Evolutionary conservation across 2,113 vertebrate genomes (phyloP), one percentile per base, ranked within the genome.

Genomic region (Phalacrocorax carbo): DNA sequence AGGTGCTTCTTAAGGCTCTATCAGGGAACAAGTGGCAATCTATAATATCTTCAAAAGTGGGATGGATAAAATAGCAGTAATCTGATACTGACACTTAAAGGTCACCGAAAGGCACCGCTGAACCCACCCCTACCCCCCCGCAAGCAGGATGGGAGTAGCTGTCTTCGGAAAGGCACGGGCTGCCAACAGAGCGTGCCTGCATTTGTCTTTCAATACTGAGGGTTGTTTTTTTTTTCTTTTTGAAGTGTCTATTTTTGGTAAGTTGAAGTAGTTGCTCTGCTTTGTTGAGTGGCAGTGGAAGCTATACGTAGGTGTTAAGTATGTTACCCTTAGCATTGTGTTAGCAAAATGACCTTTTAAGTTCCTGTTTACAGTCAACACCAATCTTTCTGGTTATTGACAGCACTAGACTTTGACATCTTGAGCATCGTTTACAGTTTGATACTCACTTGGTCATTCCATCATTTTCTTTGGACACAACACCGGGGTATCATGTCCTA

Each of bases 51-150:
- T 91, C 66, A 66, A 19, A 95, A 94, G 84, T 46, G 51, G 78
- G 86, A 34, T 94, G 87, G 91, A 60, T 95, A 21, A 94, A 95
- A 88, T 86, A 88, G 87, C 93, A 90, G 91, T 90, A 90, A 95
- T 19, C 75, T 62, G 89, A 95, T 87, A 85, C 55, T 76, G 93
- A 77, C 78, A 88, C 51, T 3, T 60, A 85, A 95, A 97, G 96
- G 96, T 97, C 97, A 94, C 62, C 0, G 6, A 77, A 85, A 88
- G 90, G 75, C 84, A 26, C 20, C 1, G 11, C 84, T 82, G 75
- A 95, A 77, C 12, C 23, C 13, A n/a, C 22, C 6, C 13, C 6
- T 38, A 8, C 38, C 38, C 38, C 38, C 38, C 38, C 38, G 38
- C 38, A 38, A 34, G 86, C 5, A 3, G 77, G 78, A 58, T 38